phyloP scores from a whole-genome alignment of 2,113 vertebrate genomes.

The Crypturellus undulatus region DNA sequence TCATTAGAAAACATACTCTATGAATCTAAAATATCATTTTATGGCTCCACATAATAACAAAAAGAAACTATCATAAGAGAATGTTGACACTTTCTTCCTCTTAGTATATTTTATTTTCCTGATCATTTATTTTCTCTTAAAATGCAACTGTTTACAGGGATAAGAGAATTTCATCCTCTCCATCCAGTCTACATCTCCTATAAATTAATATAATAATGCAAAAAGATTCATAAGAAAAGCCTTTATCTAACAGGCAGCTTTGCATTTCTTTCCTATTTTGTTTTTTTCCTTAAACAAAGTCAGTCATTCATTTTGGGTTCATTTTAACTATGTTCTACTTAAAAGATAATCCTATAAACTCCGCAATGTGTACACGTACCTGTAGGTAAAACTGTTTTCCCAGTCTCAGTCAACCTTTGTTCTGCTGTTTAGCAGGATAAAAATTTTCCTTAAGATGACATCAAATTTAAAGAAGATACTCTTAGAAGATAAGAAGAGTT shows the following conservation, averaged over 20 bases:
- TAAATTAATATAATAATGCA: neutral
- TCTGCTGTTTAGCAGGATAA: neutral
- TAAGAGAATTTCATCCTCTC: neutral
- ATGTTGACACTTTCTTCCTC: neutral
- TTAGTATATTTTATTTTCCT: neutral
- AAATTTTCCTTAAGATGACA: neutral
- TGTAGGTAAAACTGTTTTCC: neutral
- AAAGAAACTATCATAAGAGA: neutral
- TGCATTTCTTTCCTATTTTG: neutral
- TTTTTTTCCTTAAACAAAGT: neutral
- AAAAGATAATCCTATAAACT: neutral
- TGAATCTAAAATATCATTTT: neutral
- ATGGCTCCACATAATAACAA: neutral
- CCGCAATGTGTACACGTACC: neutral
- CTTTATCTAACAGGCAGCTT: neutral
- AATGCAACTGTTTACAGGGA: neutral
- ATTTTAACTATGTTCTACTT: neutral
- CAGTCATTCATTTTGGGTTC: neutral
- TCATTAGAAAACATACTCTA: neutral
- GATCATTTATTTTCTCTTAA: neutral
- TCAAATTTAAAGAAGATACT: neutral
- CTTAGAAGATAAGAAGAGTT: neutral
- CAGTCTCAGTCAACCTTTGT: neutral
- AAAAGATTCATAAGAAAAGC: neutral
- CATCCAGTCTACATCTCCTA: neutral